Conservation (phyloP, 2,797 vertebrate species). For the Aeoliscus strigatus region DNA sequence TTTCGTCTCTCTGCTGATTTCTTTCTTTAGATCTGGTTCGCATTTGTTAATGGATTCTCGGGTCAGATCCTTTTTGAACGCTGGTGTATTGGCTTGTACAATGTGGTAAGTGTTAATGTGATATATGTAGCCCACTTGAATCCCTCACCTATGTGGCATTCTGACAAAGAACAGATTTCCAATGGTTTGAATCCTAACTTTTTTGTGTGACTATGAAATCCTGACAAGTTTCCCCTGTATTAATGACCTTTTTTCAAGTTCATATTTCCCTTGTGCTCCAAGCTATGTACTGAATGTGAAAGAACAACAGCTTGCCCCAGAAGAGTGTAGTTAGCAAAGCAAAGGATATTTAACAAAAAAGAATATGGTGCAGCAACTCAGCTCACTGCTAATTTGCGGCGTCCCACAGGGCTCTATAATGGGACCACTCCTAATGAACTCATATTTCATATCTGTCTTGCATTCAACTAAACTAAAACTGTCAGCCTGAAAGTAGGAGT, state of each 20-base stretch:
- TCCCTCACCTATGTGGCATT: slow-evolving; percentile 25
- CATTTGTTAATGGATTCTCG: slow-evolving; percentile 98
- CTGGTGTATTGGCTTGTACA: slow-evolving; percentile 98
- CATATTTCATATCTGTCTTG: slow-evolving; percentile 66
- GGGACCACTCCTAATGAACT: slow-evolving; percentile 68
- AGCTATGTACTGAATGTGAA: slow-evolving; percentile 74
- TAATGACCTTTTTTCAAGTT: slow-evolving; percentile 72
- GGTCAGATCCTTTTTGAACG: slow-evolving; percentile 98
- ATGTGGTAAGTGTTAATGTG: slow-evolving; percentile 86
- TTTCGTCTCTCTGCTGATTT: slow-evolving; percentile 15
- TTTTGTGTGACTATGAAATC: slow-evolving; percentile 60
- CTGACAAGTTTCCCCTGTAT: slow-evolving; percentile 66
- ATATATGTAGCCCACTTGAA: slow-evolving; percentile 28
- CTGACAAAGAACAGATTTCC: slow-evolving; percentile 50
- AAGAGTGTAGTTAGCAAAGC: slow-evolving; percentile 58
- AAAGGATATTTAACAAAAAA: slow-evolving; percentile 56
- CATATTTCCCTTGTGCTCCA: slow-evolving; percentile 59
- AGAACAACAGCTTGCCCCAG: slow-evolving; percentile 70
- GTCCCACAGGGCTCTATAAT: slow-evolving; percentile 62
- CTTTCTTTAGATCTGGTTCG: slow-evolving; percentile 92
- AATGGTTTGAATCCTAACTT: slow-evolving; percentile 32
- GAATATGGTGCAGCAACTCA: slow-evolving; percentile 43
- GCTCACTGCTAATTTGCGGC: slow-evolving; percentile 37
- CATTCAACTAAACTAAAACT: slow-evolving; percentile 29
- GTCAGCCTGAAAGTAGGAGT: slow-evolving; percentile 30